Conservation (phyloP, 2,113 vertebrate species). For the Antechinus flavipes region DNA sequence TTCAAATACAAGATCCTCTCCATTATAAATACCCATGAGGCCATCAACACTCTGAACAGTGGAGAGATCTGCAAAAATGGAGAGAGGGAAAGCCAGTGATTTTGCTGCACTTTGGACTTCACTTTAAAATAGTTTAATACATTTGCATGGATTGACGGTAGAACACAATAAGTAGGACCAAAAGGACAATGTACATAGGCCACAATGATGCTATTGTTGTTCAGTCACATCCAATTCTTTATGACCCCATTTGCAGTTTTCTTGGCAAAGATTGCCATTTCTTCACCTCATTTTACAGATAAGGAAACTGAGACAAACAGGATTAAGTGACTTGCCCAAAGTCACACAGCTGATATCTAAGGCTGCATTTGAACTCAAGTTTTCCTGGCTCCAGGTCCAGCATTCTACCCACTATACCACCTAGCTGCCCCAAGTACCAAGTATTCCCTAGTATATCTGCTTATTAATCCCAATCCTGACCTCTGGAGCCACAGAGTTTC, state of each 20-base stretch:
- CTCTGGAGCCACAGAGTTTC: not conserved
- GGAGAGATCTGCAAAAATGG: constrained; percentile 86
- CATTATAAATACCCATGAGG: constrained; percentile 90
- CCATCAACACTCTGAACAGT: constrained; percentile 43
- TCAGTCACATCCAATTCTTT: not conserved
- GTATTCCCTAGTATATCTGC: not conserved
- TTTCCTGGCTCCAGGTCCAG: too few species aligned
- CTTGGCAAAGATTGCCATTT: not conserved
- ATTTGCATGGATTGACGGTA: not conserved
- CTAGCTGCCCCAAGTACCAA: not conserved
- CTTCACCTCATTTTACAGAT: not conserved
- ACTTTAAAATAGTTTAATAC: not conserved
- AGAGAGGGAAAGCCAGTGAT: constrained; percentile 29
- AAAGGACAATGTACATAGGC: not conserved
- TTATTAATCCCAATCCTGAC: not conserved
- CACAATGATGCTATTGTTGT: not conserved
- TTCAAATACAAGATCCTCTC: constrained; percentile 92
- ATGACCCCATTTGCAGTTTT: not conserved
- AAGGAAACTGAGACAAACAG: not conserved
- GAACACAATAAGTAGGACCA: not conserved
- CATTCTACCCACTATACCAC: not conserved
- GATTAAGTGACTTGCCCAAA: not conserved
- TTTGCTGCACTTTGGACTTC: not conserved
- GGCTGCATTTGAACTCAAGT: too few species aligned
- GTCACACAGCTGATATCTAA: not conserved